These are phyloP conservation scores for Rhinichthys klamathensis DNA, from an alignment of 2,113 vertebrate genomes.

Conservation along the genomic window DNA sequence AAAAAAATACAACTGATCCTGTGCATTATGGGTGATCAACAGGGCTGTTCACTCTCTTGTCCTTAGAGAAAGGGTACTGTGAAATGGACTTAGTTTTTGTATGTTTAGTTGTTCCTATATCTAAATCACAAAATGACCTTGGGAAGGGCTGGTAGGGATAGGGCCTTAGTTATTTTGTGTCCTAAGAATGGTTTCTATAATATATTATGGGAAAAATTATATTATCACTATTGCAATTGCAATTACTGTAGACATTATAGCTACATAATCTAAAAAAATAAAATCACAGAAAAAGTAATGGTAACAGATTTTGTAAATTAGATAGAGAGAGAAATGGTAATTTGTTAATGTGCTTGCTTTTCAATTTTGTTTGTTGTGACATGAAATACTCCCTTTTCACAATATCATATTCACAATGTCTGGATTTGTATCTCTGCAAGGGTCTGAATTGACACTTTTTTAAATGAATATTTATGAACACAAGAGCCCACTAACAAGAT, in stretches of 20 bases:
- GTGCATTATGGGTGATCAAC: slow-evolving; percentile 70
- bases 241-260: slow-evolving; percentile 67
- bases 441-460: slow-evolving; percentile 55
- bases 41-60: slow-evolving; percentile 73
- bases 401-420: slow-evolving; percentile 61
- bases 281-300: slow-evolving; percentile 60
- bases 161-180: slow-evolving; percentile 25
- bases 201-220: slow-evolving; percentile 40
- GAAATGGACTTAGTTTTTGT: slow-evolving; percentile 36
- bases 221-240: slow-evolving; percentile 48
- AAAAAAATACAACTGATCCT: slow-evolving; percentile 44
- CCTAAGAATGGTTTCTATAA: slow-evolving; percentile 21
- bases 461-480: slow-evolving; percentile 54
- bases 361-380: slow-evolving; percentile 71
- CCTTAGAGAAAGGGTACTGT: slow-evolving; percentile 60
- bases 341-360: slow-evolving; percentile 75
- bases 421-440: slow-evolving; percentile 56
- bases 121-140: slow-evolving; percentile 33
- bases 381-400: slow-evolving; percentile 69
- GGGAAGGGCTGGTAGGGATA: slow-evolving; percentile 6
- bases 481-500: slow-evolving; percentile 60
- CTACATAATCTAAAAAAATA: slow-evolving; percentile 62
- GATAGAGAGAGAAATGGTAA: slow-evolving; percentile 72
- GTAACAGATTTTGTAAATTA: slow-evolving; percentile 76
- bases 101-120: slow-evolving; percentile 48